Percentiles rank a stretch among this genome's conserved stretches.
Conservation (phyloP, 2,888 invertebrate species). For the Watsonalla binaria region DNA sequence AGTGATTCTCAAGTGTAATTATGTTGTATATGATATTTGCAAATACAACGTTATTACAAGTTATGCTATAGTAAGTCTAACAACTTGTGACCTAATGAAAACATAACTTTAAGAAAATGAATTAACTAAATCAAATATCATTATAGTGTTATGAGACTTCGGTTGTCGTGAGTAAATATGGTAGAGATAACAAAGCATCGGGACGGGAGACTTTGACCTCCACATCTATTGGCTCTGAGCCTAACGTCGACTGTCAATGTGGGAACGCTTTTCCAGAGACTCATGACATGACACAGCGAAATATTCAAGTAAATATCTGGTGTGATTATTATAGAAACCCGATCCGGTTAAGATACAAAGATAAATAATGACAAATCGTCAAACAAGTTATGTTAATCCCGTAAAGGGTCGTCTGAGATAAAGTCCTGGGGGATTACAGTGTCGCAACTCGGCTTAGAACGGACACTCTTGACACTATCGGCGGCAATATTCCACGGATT, state of each 20-base stretch:
- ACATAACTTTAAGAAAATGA: no score
- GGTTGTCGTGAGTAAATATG: background rate
- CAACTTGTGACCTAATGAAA: no score
- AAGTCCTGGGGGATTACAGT: constrained; percentile 57
- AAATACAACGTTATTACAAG: background rate
- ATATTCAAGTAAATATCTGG: constrained; percentile 9
- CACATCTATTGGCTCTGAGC: background rate
- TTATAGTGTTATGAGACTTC: no score
- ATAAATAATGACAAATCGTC: constrained; percentile 62
- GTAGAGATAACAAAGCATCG: background rate
- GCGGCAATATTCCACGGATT: constrained; percentile 58
- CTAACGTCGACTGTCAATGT: constrained; percentile 3
- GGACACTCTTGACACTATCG: constrained; percentile 63
- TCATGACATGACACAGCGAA: constrained; percentile 2
- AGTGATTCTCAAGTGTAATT: constrained; percentile 37
- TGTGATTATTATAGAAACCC: constrained; percentile 24
- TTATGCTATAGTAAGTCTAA: constrained; percentile 9
- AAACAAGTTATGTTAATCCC: constrained; percentile 65
- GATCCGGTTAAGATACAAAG: constrained; percentile 39
- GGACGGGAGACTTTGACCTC: background rate
- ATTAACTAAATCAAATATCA: no score
- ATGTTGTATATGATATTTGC: constrained; percentile 19
- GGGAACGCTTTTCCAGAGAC: constrained; percentile 1
- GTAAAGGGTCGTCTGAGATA: constrained; percentile 65
- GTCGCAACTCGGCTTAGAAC: constrained; percentile 58